Evolutionary conservation across 2,797 vertebrate genomes (phyloP).

Genomic region (Avahi laniger): DNA sequence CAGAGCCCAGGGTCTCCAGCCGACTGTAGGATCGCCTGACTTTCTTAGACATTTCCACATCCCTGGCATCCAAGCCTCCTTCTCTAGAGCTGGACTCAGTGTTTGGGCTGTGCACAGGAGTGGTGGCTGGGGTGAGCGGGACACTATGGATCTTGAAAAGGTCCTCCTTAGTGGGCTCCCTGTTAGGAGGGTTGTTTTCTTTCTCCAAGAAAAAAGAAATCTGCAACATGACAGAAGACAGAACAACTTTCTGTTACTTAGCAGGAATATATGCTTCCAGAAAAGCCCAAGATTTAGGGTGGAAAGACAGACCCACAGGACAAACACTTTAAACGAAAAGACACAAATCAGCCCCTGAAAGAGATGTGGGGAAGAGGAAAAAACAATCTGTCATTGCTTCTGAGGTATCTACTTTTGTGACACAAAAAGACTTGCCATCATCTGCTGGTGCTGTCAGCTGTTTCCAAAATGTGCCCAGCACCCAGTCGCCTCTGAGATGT

Average conservation of each 20-base stretch:
- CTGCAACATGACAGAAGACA: slow-evolving; percentile 55
- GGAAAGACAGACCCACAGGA: background rate
- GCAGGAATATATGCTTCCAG: background rate
- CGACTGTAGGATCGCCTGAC: slow-evolving; percentile 88
- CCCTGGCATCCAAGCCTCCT: slow-evolving; percentile 42
- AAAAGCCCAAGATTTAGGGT: background rate
- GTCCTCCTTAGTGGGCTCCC: background rate
- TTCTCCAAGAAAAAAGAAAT: slow-evolving; percentile 70
- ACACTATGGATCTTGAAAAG: background rate
- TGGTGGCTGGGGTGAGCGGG: background rate
- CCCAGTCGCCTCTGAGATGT: background rate
- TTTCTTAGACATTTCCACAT: slow-evolving; percentile 84
- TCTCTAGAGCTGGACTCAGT: background rate
- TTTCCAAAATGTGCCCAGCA: background rate
- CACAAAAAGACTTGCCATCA: background rate
- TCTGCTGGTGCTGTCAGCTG: background rate
- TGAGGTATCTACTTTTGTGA: background rate
- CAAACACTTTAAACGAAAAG: background rate
- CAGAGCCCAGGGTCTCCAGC: slow-evolving; percentile 72
- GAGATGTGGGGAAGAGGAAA: background rate
- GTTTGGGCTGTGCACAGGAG: background rate
- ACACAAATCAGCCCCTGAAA: background rate
- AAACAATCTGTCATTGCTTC: background rate
- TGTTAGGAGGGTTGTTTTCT: slow-evolving; percentile 72
- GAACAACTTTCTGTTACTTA: background rate